These are phyloP conservation scores for Platysteira castanea DNA, from an alignment of 2,113 vertebrate species.

Conservation along the genomic window DNA sequence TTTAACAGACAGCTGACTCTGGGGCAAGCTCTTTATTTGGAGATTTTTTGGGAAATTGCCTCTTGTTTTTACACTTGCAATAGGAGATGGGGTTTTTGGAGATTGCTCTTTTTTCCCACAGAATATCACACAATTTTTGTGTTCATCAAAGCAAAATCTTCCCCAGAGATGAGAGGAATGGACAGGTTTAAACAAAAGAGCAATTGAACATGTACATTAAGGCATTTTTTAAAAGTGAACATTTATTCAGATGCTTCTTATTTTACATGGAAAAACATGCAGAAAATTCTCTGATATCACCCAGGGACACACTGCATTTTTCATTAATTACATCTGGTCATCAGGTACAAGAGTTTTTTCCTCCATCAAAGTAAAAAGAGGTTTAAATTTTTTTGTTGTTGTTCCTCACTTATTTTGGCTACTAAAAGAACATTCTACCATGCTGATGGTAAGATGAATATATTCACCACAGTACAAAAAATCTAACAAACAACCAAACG, in stretches of 20 bases:
- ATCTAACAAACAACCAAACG: not conserved
- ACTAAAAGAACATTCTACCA: not conserved
- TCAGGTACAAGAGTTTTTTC: not conserved
- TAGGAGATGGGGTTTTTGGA: not conserved
- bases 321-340: not conserved
- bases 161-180: not conserved
- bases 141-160: not conserved
- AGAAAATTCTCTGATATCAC: not conserved
- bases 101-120: not conserved
- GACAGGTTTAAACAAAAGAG: not conserved
- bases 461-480: not conserved
- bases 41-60: not conserved
- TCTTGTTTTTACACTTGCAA: not conserved
- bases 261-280: not conserved
- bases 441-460: not conserved
- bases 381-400: not conserved
- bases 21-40: not conserved
- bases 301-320: not conserved
- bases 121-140: not conserved
- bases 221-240: not conserved
- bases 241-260: not conserved
- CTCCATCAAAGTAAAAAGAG: not conserved
- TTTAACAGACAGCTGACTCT: accelerated
- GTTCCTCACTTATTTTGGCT: not conserved
- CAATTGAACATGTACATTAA: not conserved